A percentile compares a stretch with the other conserved stretches of the same genome.
These are phyloP conservation scores for Sebastes kiyomatsui DNA, from an alignment of 2,797 vertebrate genomes.

Conservation along the genomic window DNA sequence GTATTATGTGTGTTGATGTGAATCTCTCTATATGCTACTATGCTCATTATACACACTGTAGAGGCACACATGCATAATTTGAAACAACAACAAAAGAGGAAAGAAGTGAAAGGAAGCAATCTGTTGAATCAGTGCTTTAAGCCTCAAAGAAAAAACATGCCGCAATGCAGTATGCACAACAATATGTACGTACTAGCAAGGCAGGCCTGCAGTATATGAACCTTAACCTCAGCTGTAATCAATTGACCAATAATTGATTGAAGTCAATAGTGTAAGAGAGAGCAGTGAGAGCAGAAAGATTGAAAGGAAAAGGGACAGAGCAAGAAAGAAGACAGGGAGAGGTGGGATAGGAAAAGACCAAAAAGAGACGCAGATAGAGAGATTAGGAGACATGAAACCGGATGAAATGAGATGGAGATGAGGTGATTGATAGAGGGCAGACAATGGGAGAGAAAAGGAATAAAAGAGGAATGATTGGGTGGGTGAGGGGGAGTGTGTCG, in stretches of 20 bases:
- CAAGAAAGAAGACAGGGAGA: not conserved
- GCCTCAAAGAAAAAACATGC: not conserved
- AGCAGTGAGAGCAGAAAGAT: not conserved
- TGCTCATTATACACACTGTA: not conserved
- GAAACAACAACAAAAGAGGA: not conserved
- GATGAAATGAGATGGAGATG: conserved; percentile 23
- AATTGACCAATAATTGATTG: conserved; percentile 35
- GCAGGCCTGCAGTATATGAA: not conserved
- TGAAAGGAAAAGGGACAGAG: not conserved
- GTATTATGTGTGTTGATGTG: not conserved
- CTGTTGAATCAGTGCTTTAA: not conserved
- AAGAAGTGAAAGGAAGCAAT: not conserved
- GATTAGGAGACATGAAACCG: conserved; percentile 20
- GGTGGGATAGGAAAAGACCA: not conserved
- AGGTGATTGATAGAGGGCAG: conserved; percentile 41
- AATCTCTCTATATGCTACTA: not conserved
- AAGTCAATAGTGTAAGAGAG: conserved; percentile 21
- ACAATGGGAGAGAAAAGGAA: not conserved
- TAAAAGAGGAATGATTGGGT: conserved; percentile 3
- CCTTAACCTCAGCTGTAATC: conserved; percentile 29
- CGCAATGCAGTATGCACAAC: not conserved
- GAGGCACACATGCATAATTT: not conserved
- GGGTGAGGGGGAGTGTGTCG: not conserved
- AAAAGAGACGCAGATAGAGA: conserved; percentile 5
- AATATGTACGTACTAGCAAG: not conserved